Conservation (phyloP, 1,140 invertebrate genomes). For the Eumaeus atala region DNA sequence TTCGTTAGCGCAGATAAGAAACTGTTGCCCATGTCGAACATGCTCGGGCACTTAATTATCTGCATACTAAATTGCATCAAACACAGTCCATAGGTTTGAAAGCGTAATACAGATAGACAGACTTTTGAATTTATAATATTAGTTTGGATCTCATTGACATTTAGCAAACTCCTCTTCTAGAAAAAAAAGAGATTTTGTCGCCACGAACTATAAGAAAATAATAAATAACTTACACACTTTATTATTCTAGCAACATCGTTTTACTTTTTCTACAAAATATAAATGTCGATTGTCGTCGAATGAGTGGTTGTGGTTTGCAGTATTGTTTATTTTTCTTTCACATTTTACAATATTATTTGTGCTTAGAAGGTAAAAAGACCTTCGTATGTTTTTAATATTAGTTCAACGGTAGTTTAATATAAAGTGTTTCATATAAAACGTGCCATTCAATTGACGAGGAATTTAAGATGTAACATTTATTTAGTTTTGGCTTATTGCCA, state of each 20-base stretch:
- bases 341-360: slow-evolving; percentile 34
- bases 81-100: too few species aligned
- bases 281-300: slow-evolving; percentile 33
- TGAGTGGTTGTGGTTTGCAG: slow-evolving; percentile 40
- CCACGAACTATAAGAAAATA: too few species aligned
- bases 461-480: slow-evolving; percentile 65
- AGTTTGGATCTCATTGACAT: too few species aligned
- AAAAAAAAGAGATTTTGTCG: too few species aligned
- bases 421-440: slow-evolving; percentile 25
- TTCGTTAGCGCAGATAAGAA: too few species aligned
- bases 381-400: slow-evolving; percentile 27
- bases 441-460: slow-evolving; percentile 43
- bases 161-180: too few species aligned
- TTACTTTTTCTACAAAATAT: slow-evolving; percentile 4
- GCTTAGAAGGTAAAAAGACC: slow-evolving; percentile 35
- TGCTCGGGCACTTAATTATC: too few species aligned
- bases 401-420: slow-evolving; percentile 23
- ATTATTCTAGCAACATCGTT: background rate
- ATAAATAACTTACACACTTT: too few species aligned
- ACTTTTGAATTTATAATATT: too few species aligned
- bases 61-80: too few species aligned
- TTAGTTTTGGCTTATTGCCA: slow-evolving; percentile 65
- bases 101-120: too few species aligned
- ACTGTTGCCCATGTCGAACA: too few species aligned
- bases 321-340: slow-evolving; percentile 64